Conservation (phyloP, 1,140 invertebrate species). For the Listronotus oregonensis region DNA sequence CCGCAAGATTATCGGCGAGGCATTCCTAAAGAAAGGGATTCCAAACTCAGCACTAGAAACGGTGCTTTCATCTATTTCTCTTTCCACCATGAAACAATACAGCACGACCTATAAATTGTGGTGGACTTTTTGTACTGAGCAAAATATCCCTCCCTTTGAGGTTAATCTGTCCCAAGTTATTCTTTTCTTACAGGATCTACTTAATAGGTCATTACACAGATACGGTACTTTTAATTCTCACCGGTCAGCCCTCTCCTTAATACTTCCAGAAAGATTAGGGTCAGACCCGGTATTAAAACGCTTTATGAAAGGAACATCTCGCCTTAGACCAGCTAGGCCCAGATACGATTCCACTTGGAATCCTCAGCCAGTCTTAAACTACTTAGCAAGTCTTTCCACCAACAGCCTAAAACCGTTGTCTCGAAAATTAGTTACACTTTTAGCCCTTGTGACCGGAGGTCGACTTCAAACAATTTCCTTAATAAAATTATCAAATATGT, state of each 20-base stretch:
- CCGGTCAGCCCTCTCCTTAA: constrained; percentile 16
- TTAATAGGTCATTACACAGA: neutral
- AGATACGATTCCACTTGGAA: constrained; percentile 46
- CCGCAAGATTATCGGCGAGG: constrained; percentile 6
- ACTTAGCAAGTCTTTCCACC: constrained; percentile 4
- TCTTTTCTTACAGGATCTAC: no score
- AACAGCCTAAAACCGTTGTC: constrained; percentile 5
- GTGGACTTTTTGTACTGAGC: constrained; percentile 24
- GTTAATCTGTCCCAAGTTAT: neutral
- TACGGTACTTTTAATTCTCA: constrained; percentile 15
- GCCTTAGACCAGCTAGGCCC: constrained; percentile 34
- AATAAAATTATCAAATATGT: constrained; percentile 12
- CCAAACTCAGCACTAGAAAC: constrained; percentile 3
- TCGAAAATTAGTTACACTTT: constrained; percentile 28
- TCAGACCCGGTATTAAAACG: constrained; percentile 18
- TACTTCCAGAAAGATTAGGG: constrained; percentile 11
- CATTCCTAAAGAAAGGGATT: no score
- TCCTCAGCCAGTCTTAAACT: constrained; percentile 17
- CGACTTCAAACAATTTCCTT: constrained; percentile 20
- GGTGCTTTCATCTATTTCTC: neutral
- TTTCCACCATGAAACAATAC: constrained; percentile 19
- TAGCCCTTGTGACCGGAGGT: constrained; percentile 35
- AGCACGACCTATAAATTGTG: neutral
- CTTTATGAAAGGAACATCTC: constrained; percentile 45
- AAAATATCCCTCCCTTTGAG: no score